Conservation (phyloP, 2,888 invertebrate genomes). For the Achlya flavicornis region DNA sequence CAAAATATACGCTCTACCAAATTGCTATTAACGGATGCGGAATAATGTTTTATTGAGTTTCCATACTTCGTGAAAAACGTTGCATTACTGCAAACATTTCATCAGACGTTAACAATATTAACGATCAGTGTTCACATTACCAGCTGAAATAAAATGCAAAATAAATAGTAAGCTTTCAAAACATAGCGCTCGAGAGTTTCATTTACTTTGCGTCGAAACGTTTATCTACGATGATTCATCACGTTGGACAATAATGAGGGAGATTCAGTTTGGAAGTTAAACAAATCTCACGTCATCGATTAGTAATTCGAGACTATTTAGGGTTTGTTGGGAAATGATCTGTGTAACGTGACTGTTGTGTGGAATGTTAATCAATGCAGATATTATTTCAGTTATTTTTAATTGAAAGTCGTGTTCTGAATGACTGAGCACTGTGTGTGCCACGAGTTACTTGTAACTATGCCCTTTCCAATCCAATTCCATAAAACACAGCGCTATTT, state of each 20-base stretch:
- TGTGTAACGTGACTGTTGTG: background rate
- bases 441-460: constrained; percentile 14
- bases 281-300: constrained; percentile 73
- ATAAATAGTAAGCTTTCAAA: constrained; percentile 58
- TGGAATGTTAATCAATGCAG: constrained; percentile 12
- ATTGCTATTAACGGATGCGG: constrained; percentile 11
- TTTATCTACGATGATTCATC: constrained; percentile 78
- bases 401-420: background rate
- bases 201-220: constrained; percentile 73
- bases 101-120: constrained; percentile 51
- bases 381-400: background rate
- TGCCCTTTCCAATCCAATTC: constrained; percentile 53
- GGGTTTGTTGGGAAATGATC: constrained; percentile 35
- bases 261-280: constrained; percentile 69
- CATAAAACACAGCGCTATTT: constrained; percentile 60
- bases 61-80: constrained; percentile 11
- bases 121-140: constrained; percentile 47
- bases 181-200: constrained; percentile 55
- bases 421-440: background rate
- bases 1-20: constrained; percentile 1
- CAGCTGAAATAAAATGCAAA: constrained; percentile 51
- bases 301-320: constrained; percentile 71
- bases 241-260: constrained; percentile 72
- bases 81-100: constrained; percentile 42
- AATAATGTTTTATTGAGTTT: background rate